A percentile compares a stretch with the other conserved stretches of the same genome.
phyloP scores from a whole-genome alignment of 2,888 invertebrate species.

The Trypoxylon attenuatum region DNA sequence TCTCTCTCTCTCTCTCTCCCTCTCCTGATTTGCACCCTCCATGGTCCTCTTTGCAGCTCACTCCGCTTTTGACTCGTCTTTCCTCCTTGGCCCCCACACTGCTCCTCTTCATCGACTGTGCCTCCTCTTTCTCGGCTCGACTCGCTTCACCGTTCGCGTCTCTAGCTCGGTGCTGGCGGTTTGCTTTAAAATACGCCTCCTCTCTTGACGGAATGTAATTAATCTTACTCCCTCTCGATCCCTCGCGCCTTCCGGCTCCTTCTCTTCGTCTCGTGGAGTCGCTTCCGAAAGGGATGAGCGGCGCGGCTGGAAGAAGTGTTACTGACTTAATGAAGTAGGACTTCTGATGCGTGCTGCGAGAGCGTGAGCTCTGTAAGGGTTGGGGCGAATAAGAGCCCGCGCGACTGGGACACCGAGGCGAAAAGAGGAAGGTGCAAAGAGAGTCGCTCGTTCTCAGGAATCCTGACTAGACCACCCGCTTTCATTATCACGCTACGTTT shows the following conservation, averaged over 20 bases:
- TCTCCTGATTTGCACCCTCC: conserved; percentile 8
- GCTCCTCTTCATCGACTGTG: conserved; percentile 4
- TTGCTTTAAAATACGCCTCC: conserved; percentile 70
- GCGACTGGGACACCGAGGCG: conserved; percentile 31
- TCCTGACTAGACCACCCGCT: conserved; percentile 63
- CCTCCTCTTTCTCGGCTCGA: too few relatives aligned
- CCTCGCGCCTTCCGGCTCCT: too few relatives aligned
- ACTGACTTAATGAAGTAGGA: conserved; percentile 73
- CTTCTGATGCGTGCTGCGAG: conserved; percentile 67
- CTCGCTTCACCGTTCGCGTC: too few relatives aligned
- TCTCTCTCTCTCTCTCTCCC: conserved; percentile 12
- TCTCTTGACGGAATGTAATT: conserved; percentile 71
- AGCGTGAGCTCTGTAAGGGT: conserved; percentile 23
- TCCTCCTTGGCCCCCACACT: not conserved
- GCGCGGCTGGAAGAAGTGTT: conserved; percentile 68
- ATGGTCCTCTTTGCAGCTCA: conserved; percentile 47
- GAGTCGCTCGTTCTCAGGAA: conserved; percentile 53
- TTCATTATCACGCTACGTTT: conserved; percentile 63
- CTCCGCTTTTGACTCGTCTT: not conserved
- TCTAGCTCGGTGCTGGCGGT: conserved; percentile 57
- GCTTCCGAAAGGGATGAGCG: conserved; percentile 51
- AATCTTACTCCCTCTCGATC: conserved; percentile 69
- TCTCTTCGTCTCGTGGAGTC: conserved; percentile 35
- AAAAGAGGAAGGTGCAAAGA: conserved; percentile 41
- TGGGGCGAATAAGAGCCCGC: conserved; percentile 19